Evolutionary conservation across 2,113 vertebrate genomes (phyloP).

Genomic region (Castor canadensis): DNA sequence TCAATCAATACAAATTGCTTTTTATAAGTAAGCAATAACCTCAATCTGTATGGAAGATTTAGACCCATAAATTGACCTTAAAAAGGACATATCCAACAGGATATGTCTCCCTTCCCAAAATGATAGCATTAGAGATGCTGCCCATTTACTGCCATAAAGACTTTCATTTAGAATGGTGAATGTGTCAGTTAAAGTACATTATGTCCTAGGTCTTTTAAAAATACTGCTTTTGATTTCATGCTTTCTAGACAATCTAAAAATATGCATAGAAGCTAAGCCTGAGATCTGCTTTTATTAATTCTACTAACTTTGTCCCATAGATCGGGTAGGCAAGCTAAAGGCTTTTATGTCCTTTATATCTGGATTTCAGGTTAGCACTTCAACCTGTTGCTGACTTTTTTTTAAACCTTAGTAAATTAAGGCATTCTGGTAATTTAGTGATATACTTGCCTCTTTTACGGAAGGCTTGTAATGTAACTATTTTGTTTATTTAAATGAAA

Average conservation of each 20-base stretch:
- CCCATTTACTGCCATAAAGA: background rate
- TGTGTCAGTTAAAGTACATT: slow-evolving; percentile 64
- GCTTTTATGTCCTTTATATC: slow-evolving; percentile 53
- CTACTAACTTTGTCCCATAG: slow-evolving; percentile 22
- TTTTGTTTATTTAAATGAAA: slow-evolving; percentile 70
- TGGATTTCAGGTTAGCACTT: slow-evolving; percentile 68
- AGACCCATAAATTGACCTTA: slow-evolving; percentile 14
- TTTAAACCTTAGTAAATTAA: slow-evolving; percentile 61
- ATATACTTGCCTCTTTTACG: slow-evolving; percentile 48
- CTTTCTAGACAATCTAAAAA: slow-evolving; percentile 63
- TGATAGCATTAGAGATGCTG: background rate
- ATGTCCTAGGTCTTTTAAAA: slow-evolving; percentile 64
- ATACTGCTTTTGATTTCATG: slow-evolving; percentile 27
- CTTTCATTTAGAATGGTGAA: slow-evolving; percentile 61
- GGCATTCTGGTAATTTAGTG: slow-evolving; percentile 41
- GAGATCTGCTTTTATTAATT: slow-evolving; percentile 66
- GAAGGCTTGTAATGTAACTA: slow-evolving; percentile 33
- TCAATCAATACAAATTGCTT: slow-evolving; percentile 28
- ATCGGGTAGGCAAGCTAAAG: slow-evolving; percentile 66
- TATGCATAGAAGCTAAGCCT: slow-evolving; percentile 70
- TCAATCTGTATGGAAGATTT: background rate
- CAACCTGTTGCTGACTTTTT: slow-evolving; percentile 71
- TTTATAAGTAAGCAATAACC: background rate
- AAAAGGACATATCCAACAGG: background rate
- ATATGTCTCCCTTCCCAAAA: background rate